phyloP scores from a whole-genome alignment of 1,140 invertebrate species.

The Amphibalanus amphitrite region DNA sequence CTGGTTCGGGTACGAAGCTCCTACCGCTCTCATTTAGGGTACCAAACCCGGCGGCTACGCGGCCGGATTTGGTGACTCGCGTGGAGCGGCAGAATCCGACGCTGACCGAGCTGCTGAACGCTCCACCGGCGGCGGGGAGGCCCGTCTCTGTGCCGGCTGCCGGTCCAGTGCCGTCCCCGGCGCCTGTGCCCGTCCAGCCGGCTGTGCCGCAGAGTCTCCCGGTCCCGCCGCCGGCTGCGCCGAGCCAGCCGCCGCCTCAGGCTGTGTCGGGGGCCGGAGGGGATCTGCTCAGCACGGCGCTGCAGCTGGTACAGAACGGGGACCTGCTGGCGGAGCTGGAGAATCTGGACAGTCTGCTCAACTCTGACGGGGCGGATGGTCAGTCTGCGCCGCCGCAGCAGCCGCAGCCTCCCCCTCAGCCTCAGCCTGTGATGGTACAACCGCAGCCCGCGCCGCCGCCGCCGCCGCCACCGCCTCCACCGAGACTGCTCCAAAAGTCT shows the following conservation, averaged over 20 bases:
- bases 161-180: too few relatives aligned
- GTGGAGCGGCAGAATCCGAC: too few relatives aligned
- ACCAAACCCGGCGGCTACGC: not conserved
- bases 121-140: too few relatives aligned
- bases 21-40: not conserved
- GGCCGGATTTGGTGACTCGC: not conserved
- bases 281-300: not conserved
- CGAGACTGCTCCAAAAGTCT: not conserved
- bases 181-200: not conserved
- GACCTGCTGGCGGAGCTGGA: not conserved
- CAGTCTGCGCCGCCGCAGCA: not conserved
- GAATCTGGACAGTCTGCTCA: not conserved
- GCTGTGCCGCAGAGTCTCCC: not conserved
- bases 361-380: not conserved
- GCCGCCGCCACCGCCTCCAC: not conserved
- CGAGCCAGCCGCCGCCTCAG: not conserved
- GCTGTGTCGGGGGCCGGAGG: not conserved
- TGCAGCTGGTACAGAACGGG: conserved; percentile 3
- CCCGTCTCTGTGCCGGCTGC: too few relatives aligned
- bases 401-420: not conserved
- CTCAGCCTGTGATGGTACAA: not conserved
- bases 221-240: not conserved
- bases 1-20: not conserved
- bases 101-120: too few relatives aligned
- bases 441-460: not conserved